These are phyloP conservation scores for Habrosyne pyritoides DNA, from an alignment of 2,888 invertebrate species.

Conservation along the genomic window DNA sequence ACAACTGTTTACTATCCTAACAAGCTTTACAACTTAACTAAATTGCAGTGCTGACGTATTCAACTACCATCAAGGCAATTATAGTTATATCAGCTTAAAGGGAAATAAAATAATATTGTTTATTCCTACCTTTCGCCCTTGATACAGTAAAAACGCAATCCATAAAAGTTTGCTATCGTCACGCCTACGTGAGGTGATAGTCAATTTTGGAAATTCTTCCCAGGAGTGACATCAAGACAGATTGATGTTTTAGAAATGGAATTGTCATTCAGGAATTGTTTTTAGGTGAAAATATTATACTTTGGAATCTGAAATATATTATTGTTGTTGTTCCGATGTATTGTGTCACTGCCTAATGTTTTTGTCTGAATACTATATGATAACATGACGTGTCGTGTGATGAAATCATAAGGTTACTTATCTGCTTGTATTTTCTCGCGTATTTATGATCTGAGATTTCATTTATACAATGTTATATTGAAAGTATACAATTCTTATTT, in stretches of 20 bases:
- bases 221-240: constrained; percentile 16
- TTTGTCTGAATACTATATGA: neutral
- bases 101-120: neutral
- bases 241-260: constrained; percentile 17
- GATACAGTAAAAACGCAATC: constrained; percentile 17
- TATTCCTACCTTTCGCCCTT: neutral
- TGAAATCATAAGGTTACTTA: neutral
- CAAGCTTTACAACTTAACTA: too few species aligned
- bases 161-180: constrained; percentile 26
- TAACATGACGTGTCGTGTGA: neutral
- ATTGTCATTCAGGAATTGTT: constrained; percentile 17
- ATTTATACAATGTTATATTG: neutral
- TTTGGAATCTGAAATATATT: neutral
- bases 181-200: constrained; percentile 22
- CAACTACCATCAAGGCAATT: neutral
- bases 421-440: neutral
- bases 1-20: too few species aligned
- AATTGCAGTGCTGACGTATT: too few species aligned
- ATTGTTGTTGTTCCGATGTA: neutral
- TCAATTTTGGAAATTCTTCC: constrained; percentile 21
- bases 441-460: neutral
- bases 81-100: neutral
- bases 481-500: neutral
- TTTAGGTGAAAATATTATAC: neutral
- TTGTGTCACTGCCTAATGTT: neutral